These are phyloP conservation scores for Atherinomorus stipes DNA, from an alignment of 2,113 vertebrate species.

Conservation along the genomic window DNA sequence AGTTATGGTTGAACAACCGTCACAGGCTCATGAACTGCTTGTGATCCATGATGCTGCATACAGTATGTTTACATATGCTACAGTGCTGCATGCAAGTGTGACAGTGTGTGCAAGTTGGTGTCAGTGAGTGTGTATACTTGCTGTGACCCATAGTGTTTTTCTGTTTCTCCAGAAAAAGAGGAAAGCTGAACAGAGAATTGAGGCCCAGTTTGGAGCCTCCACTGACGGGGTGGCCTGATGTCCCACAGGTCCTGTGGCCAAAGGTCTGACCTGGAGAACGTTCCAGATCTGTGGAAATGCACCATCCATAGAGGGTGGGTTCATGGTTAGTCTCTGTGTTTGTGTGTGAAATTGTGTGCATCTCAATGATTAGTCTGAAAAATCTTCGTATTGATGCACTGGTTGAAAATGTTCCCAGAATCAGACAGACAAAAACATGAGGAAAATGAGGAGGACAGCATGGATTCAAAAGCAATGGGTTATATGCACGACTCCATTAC, in stretches of 20 bases:
- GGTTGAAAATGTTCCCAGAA: slow-evolving; percentile 57
- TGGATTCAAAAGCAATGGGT: not conserved
- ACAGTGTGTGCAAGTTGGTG: slow-evolving; percentile 36
- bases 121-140: slow-evolving; percentile 39
- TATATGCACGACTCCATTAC: too few relatives aligned
- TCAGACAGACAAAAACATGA: slow-evolving; percentile 1
- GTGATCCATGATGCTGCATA: slow-evolving; percentile 71
- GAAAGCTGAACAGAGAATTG: slow-evolving; percentile 23
- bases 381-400: slow-evolving; percentile 46
- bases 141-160: slow-evolving; percentile 44
- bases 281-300: slow-evolving; percentile 60
- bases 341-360: slow-evolving; percentile 20
- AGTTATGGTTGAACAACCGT: slow-evolving; percentile 61
- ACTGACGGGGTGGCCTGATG: slow-evolving; percentile 38
- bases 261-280: slow-evolving; percentile 43
- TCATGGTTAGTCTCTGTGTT: slow-evolving; percentile 34
- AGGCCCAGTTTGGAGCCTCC: slow-evolving; percentile 27
- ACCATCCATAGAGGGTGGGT: slow-evolving; percentile 16
- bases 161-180: slow-evolving; percentile 11
- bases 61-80: slow-evolving; percentile 64
- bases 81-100: slow-evolving; percentile 35
- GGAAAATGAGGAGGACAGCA: not conserved
- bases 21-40: slow-evolving; percentile 65
- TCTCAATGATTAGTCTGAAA: slow-evolving; percentile 50
- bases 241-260: slow-evolving; percentile 49